A percentile compares a stretch with the other conserved stretches of the same genome.
These are phyloP conservation scores for Darevskia nairensis DNA, from an alignment of 2,797 vertebrate species.

Conservation along the genomic window DNA sequence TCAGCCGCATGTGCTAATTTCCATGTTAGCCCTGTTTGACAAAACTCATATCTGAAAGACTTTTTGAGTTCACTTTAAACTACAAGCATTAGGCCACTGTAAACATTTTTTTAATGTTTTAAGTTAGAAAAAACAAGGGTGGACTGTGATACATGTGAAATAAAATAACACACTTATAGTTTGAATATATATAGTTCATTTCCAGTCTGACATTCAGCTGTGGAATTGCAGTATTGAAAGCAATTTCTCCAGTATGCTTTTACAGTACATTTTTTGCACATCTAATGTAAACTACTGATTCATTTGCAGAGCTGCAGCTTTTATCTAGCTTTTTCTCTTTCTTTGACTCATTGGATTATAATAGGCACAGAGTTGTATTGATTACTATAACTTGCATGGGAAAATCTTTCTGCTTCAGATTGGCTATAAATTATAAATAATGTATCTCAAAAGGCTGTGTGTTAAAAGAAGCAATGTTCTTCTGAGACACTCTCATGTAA, in stretches of 20 bases:
- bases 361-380: constrained; percentile 77
- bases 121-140: constrained; percentile 44
- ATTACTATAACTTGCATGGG: constrained; percentile 71
- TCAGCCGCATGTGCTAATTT: constrained; percentile 28
- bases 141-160: fast-evolving
- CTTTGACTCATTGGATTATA: constrained; percentile 79
- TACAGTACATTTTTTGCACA: background rate
- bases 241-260: constrained; percentile 1
- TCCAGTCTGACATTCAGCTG: background rate
- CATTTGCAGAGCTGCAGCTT: constrained; percentile 62
- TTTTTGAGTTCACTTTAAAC: constrained; percentile 37
- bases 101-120: constrained; percentile 23
- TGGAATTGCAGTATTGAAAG: constrained; percentile 22
- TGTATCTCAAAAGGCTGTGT: constrained; percentile 76
- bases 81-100: background rate
- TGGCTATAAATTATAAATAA: constrained; percentile 89
- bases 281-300: background rate
- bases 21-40: constrained; percentile 53
- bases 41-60: constrained; percentile 47
- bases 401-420: constrained; percentile 78
- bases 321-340: constrained; percentile 73
- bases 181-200: constrained; percentile 43
- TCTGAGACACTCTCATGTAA: constrained; percentile 79
- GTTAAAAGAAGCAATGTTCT: constrained; percentile 73
- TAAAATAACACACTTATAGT: background rate